phyloP scores from a whole-genome alignment of 2,888 invertebrate species.

The Phrixothrix hirtus region DNA sequence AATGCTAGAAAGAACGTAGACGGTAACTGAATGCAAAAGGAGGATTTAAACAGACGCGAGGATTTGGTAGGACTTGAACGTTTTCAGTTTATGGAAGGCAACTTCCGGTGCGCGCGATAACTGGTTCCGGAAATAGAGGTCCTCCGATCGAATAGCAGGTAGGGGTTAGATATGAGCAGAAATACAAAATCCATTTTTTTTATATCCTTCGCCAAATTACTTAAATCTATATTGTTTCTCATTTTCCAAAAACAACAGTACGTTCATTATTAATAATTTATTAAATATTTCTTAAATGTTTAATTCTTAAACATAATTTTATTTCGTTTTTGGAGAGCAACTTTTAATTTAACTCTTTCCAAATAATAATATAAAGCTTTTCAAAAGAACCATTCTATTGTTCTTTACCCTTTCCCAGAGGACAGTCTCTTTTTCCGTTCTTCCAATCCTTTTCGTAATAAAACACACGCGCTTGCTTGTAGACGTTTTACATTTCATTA shows the following conservation, averaged over 20 bases:
- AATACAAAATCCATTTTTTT: slow-evolving; percentile 1
- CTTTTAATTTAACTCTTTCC: slow-evolving; percentile 38
- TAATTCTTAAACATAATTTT: too few species aligned
- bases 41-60: slow-evolving; percentile 50
- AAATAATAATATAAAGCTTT: slow-evolving; percentile 40
- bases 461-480: slow-evolving; percentile 47
- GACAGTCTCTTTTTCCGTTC: slow-evolving; percentile 47
- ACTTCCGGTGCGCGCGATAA: slow-evolving; percentile 51
- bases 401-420: slow-evolving; percentile 41
- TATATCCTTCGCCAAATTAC: not conserved
- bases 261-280: too few species aligned
- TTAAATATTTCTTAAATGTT: too few species aligned
- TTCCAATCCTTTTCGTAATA: slow-evolving; percentile 48
- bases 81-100: slow-evolving; percentile 52
- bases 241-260: too few species aligned
- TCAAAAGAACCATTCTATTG: slow-evolving; percentile 41
- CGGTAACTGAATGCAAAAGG: slow-evolving; percentile 53
- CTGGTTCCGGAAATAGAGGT: slow-evolving; percentile 39
- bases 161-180: slow-evolving; percentile 22
- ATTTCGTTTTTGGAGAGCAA: too few species aligned
- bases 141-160: slow-evolving; percentile 34
- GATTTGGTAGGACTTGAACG: slow-evolving; percentile 52
- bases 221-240: too few species aligned
- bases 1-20: slow-evolving; percentile 44
- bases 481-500: slow-evolving; percentile 52